These are phyloP conservation scores for Camponotus fellah DNA, from an alignment of 2,888 invertebrate species.

Conservation along the genomic window DNA sequence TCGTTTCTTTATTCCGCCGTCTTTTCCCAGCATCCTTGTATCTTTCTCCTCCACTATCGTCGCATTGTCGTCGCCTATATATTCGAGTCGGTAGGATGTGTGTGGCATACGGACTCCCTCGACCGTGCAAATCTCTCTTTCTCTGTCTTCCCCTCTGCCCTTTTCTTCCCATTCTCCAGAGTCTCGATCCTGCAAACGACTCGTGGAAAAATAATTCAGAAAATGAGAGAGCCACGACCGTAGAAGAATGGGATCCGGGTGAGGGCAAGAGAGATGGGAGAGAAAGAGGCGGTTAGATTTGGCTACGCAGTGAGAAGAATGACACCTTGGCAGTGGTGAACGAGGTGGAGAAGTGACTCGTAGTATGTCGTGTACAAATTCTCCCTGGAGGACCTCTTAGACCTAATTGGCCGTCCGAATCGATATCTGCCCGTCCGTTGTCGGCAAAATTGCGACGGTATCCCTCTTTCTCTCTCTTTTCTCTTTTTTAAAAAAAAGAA, in stretches of 20 bases:
- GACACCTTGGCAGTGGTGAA: slow-evolving; percentile 57
- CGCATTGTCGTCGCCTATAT: slow-evolving; percentile 53
- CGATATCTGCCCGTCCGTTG: slow-evolving; percentile 80
- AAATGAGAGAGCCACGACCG: slow-evolving; percentile 65
- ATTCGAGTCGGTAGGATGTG: slow-evolving; percentile 22
- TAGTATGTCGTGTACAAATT: slow-evolving; percentile 76
- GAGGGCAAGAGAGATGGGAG: slow-evolving; percentile 29
- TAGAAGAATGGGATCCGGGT: slow-evolving; percentile 53
- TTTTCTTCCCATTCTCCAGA: slow-evolving; percentile 15
- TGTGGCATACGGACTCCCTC: slow-evolving; percentile 49
- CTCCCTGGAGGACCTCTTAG: slow-evolving; percentile 84
- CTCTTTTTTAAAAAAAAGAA: background rate
- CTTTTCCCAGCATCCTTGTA: slow-evolving; percentile 30
- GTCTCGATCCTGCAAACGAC: slow-evolving; percentile 58
- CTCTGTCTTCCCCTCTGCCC: slow-evolving; percentile 33
- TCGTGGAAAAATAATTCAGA: slow-evolving; percentile 68
- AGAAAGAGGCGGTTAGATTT: slow-evolving; percentile 52
- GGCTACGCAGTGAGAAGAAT: slow-evolving; percentile 60
- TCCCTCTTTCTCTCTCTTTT: slow-evolving; percentile 21
- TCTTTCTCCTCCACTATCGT: slow-evolving; percentile 37
- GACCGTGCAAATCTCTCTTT: slow-evolving; percentile 39
- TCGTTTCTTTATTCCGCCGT: slow-evolving; percentile 45
- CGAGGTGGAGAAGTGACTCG: slow-evolving; percentile 67
- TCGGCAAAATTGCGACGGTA: slow-evolving; percentile 51
- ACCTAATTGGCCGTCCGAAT: slow-evolving; percentile 85